Percentiles rank a stretch among this genome's conserved stretches.
These are phyloP conservation scores for Steinernema feltiae DNA, from an alignment of 1,140 invertebrate genomes.

Conservation along the genomic window DNA sequence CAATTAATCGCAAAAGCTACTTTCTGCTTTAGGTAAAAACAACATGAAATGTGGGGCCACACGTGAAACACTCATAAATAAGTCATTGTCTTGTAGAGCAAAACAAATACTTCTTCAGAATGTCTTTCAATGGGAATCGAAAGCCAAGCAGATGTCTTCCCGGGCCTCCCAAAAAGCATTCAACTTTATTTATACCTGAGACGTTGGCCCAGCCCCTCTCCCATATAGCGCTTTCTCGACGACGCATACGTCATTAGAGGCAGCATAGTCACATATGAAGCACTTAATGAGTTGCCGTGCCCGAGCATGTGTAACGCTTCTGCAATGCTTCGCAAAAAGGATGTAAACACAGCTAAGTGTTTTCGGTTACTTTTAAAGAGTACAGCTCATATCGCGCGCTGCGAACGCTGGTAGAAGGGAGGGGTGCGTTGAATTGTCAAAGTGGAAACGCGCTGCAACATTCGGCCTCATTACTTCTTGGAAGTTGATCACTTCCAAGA, in stretches of 20 bases:
- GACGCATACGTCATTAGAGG: neutral
- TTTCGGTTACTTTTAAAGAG: no score
- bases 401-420: neutral
- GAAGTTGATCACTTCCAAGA: constrained; percentile 3
- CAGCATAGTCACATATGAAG: neutral
- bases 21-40: neutral
- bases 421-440: no score
- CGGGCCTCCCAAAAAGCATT: neutral
- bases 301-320: neutral
- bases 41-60: neutral
- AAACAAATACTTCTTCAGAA: neutral
- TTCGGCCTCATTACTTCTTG: neutral
- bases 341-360: neutral
- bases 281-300: neutral
- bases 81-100: neutral
- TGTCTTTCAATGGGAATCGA: neutral
- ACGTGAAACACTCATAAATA: constrained; percentile 14
- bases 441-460: no score
- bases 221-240: neutral
- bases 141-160: neutral
- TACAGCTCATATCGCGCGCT: no score
- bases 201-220: neutral
- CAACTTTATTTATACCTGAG: constrained; percentile 11
- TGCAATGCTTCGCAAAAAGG: neutral
- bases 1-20: neutral